These are phyloP conservation scores for Bursaphelenchus okinawaensis DNA, from an alignment of 2,888 invertebrate genomes.

Conservation along the genomic window DNA sequence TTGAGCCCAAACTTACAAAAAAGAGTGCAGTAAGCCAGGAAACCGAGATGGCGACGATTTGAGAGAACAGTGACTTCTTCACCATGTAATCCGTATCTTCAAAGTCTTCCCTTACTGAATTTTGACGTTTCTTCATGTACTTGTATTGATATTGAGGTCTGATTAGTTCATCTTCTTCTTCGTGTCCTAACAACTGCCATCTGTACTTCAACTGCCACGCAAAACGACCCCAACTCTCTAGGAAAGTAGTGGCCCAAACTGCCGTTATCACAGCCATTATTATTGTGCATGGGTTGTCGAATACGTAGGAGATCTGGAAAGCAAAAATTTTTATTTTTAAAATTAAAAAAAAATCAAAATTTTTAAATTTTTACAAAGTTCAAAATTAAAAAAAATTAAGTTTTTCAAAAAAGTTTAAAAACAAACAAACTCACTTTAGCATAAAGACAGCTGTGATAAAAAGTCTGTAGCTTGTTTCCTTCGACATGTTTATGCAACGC, in stretches of 20 bases:
- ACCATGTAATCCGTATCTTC: too few relatives aligned
- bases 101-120: too few relatives aligned
- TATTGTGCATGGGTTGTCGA: conserved; percentile 89
- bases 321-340: too few relatives aligned
- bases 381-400: too few relatives aligned
- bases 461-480: conserved; percentile 73
- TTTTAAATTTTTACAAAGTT: too few relatives aligned
- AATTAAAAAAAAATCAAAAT: too few relatives aligned
- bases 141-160: conserved; percentile 79
- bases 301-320: conserved; percentile 79
- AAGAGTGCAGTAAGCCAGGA: conserved; percentile 84
- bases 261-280: conserved; percentile 93
- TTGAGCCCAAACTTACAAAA: conserved; percentile 68
- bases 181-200: conserved; percentile 85
- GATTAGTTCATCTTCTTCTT: conserved; percentile 69
- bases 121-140: conserved; percentile 64
- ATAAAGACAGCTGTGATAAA: conserved; percentile 74
- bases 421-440: background rate
- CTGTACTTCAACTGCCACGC: conserved; percentile 89
- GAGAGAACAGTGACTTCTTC: too few relatives aligned
- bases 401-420: background rate
- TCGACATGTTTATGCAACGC: conserved; percentile 87
- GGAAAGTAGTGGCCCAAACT: conserved; percentile 86
- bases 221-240: conserved; percentile 85
- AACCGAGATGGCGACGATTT: too few relatives aligned